These are phyloP conservation scores for Eupithecia exiguata DNA, from an alignment of 2,888 invertebrate species.

Conservation along the genomic window DNA sequence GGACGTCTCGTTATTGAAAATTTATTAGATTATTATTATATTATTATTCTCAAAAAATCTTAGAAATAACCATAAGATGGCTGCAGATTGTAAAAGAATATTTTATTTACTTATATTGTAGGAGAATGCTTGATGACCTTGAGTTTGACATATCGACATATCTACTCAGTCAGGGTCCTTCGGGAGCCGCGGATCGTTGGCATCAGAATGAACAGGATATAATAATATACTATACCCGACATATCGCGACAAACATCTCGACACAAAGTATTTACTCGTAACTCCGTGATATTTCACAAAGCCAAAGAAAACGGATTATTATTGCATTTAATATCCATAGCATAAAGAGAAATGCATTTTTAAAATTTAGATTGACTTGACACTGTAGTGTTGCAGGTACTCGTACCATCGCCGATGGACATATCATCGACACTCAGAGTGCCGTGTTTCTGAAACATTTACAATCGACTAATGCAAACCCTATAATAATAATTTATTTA, in stretches of 20 bases:
- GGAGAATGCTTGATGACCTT: conserved; percentile 75
- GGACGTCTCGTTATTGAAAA: conserved; percentile 82
- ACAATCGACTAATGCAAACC: conserved; percentile 53
- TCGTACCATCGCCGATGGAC: conserved; percentile 65
- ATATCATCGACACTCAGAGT: conserved; percentile 66
- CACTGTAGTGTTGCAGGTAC: conserved; percentile 45
- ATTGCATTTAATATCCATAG: conserved; percentile 72
- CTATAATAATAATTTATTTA: conserved; percentile 37
- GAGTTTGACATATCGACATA: conserved; percentile 71
- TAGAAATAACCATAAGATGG: conserved; percentile 83
- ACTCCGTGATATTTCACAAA: conserved; percentile 82
- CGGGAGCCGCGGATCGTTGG: conserved; percentile 11
- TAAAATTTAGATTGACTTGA: conserved; percentile 39
- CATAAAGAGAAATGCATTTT: conserved; percentile 32
- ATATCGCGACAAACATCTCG: conserved; percentile 76
- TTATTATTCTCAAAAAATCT: conserved; percentile 74
- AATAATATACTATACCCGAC: conserved; percentile 59
- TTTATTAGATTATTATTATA: conserved; percentile 82
- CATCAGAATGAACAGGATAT: conserved; percentile 4
- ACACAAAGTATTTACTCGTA: conserved; percentile 70
- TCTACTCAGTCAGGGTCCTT: conserved; percentile 66
- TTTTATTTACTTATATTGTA: conserved; percentile 81
- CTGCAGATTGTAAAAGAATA: conserved; percentile 80
- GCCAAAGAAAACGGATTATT: conserved; percentile 76
- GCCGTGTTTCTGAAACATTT: conserved; percentile 48